A percentile compares a stretch with the other conserved stretches of the same genome.
Evolutionary conservation across 1,140 invertebrate species (phyloP).

Genomic region (Hypothenemus hampei): DNA sequence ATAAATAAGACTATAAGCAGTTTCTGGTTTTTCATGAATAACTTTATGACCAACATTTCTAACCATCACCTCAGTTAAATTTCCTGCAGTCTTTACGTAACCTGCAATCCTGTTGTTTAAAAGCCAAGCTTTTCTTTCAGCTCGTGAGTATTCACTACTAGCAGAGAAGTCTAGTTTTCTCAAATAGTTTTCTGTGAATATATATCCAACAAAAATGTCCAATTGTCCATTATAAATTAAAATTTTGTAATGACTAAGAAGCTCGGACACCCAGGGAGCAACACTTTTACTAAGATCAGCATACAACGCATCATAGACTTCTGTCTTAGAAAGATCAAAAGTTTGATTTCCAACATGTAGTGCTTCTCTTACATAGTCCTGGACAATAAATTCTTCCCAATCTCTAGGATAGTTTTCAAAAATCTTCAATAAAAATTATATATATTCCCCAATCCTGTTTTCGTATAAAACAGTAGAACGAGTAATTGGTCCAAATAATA

Average conservation of each 20-base stretch:
- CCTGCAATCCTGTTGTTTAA: slow-evolving; percentile 65
- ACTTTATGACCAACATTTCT: slow-evolving; percentile 78
- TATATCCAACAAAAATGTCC: slow-evolving; percentile 79
- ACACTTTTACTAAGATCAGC: slow-evolving; percentile 80
- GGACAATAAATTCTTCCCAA: slow-evolving; percentile 8
- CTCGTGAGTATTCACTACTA: slow-evolving; percentile 56
- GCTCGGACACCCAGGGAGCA: slow-evolving; percentile 65
- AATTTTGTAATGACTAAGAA: slow-evolving; percentile 63
- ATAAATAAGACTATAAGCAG: slow-evolving; percentile 68
- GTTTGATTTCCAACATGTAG: slow-evolving; percentile 50
- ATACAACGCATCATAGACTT: slow-evolving; percentile 4
- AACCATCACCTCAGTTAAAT: slow-evolving; percentile 69
- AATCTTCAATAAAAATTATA: slow-evolving; percentile 43
- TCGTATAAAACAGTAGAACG: slow-evolving; percentile 53
- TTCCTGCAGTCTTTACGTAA: slow-evolving; percentile 63
- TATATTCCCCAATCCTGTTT: slow-evolving; percentile 53
- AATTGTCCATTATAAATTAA: slow-evolving; percentile 78
- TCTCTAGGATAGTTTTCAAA: not conserved
- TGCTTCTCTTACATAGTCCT: slow-evolving; percentile 50
- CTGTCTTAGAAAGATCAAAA: slow-evolving; percentile 40
- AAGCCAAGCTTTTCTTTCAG: slow-evolving; percentile 56
- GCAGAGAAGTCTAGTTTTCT: slow-evolving; percentile 59
- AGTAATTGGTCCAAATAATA: slow-evolving; percentile 63
- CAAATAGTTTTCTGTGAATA: slow-evolving; percentile 68
- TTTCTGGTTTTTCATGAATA: slow-evolving; percentile 70